Evolutionary conservation across 2,113 vertebrate genomes (phyloP).

Genomic region (Vidua chalybeata): DNA sequence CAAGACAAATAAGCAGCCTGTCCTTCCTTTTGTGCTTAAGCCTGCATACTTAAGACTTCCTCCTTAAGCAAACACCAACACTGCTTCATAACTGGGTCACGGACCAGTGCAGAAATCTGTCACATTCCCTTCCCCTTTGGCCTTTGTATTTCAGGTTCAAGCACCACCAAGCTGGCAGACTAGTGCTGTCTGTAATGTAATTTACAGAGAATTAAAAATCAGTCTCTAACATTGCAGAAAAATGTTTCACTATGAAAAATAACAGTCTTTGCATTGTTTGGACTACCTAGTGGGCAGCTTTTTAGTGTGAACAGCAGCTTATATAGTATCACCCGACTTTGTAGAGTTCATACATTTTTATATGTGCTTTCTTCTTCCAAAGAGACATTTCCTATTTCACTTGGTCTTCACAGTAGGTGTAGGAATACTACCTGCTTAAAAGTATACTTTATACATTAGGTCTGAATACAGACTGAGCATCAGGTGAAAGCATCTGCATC

Average conservation of each 20-base stretch:
- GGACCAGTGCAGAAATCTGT: neutral
- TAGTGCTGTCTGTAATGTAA: neutral
- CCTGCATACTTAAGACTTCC: neutral
- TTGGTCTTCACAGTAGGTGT: neutral
- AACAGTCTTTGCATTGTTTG: neutral
- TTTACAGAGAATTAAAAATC: neutral
- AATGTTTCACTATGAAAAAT: neutral
- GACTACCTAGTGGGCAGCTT: neutral
- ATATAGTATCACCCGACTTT: neutral
- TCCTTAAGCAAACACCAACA: neutral
- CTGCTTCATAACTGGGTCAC: neutral
- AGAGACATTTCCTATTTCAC: neutral
- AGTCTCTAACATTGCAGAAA: neutral
- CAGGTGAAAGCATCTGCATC: neutral
- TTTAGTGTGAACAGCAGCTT: neutral
- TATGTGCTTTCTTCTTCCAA: neutral
- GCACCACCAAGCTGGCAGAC: neutral
- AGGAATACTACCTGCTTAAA: neutral
- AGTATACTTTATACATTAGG: neutral
- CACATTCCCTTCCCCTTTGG: neutral
- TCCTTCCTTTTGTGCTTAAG: neutral
- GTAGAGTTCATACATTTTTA: neutral
- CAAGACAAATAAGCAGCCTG: neutral
- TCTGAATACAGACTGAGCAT: neutral
- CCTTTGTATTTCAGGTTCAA: neutral